phyloP scores from a whole-genome alignment of 2,113 vertebrate species.

The Chloropsis cyanopogon region DNA sequence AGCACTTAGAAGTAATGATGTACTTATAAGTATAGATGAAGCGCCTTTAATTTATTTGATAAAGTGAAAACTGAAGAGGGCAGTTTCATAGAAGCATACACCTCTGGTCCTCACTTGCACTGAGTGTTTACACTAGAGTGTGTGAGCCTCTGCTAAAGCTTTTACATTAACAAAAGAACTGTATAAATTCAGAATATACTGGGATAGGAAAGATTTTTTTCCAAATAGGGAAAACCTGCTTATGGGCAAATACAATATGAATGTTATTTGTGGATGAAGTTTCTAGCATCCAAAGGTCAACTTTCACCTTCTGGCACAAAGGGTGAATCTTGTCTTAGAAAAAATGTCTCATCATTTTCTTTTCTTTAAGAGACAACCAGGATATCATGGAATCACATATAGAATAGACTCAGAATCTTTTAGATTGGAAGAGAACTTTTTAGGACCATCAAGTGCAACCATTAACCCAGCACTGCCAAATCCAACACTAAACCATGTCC shows the following conservation, averaged over 20 bases:
- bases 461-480: background rate
- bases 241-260: constrained; percentile 33
- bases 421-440: background rate
- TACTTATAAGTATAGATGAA: constrained; percentile 57
- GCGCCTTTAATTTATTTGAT: constrained; percentile 67
- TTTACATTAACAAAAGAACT: constrained; percentile 65
- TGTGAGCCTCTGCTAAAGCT: constrained; percentile 2
- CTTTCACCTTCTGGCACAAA: background rate
- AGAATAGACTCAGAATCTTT: background rate
- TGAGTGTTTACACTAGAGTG: constrained; percentile 59
- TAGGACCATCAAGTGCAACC: background rate
- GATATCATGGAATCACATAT: background rate
- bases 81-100: constrained; percentile 59
- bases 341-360: background rate
- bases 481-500: background rate
- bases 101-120: constrained; percentile 65
- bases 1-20: constrained; percentile 64
- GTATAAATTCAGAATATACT: constrained; percentile 35
- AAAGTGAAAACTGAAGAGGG: constrained; percentile 76
- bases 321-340: background rate
- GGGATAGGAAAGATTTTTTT: constrained; percentile 36
- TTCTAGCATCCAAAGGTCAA: constrained; percentile 44
- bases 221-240: constrained; percentile 44
- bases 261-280: constrained; percentile 30
- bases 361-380: background rate